These are phyloP conservation scores for Chelonia mydas DNA, from an alignment of 2,797 vertebrate species.

Conservation along the genomic window DNA sequence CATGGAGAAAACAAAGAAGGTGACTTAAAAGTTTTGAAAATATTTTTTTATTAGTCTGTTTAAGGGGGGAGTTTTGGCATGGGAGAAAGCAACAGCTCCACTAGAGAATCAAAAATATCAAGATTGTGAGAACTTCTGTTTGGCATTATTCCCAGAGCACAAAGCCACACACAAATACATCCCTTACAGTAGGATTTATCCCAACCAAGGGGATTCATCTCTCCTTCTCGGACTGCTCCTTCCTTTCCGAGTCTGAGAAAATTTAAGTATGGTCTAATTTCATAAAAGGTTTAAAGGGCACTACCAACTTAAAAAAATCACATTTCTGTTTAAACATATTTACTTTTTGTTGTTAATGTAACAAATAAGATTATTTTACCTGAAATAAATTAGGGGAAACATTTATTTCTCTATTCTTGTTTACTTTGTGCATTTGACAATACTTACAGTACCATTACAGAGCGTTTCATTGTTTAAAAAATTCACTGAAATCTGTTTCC, in stretches of 20 bases:
- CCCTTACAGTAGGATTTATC: conserved; percentile 69
- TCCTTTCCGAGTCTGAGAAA: conserved; percentile 52
- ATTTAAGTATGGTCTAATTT: conserved; percentile 56
- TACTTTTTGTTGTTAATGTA: background rate
- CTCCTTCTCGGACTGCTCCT: conserved; percentile 57
- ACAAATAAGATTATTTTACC: background rate
- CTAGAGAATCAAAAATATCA: conserved; percentile 70
- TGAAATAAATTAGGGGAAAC: conserved; percentile 7
- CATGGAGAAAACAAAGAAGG: conserved; percentile 30
- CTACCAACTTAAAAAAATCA: conserved; percentile 24
- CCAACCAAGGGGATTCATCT: conserved; percentile 53
- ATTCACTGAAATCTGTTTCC: background rate
- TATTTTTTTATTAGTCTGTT: conserved; percentile 31
- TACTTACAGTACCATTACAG: background rate
- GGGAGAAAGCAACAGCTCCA: conserved; percentile 48
- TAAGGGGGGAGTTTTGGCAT: conserved; percentile 40
- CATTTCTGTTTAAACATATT: background rate
- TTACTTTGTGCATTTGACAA: background rate
- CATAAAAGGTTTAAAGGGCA: conserved; percentile 22
- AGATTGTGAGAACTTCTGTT: conserved; percentile 80
- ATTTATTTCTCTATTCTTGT: background rate
- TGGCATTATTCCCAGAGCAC: conserved; percentile 76
- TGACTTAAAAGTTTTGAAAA: conserved; percentile 51
- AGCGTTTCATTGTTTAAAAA: background rate
- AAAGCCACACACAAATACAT: conserved; percentile 78